Evolutionary conservation across 2,113 vertebrate genomes (phyloP).

Genomic region (Callocephalon fimbriatum): DNA sequence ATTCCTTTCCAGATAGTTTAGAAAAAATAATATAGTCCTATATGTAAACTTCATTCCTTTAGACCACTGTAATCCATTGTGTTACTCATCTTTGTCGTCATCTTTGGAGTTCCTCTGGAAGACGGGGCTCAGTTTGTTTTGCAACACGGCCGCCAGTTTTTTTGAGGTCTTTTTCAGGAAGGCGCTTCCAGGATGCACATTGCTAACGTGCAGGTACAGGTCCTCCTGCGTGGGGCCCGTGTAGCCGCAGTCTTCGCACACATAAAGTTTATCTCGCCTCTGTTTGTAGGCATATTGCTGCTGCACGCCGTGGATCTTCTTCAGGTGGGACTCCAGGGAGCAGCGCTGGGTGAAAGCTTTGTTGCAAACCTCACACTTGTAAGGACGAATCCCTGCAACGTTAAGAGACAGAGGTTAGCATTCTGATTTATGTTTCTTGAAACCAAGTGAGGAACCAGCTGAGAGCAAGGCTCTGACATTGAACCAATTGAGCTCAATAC

Average conservation of each 20-base stretch:
- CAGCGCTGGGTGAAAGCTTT: conserved; percentile 90
- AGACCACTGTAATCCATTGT: background rate
- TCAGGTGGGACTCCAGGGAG: conserved; percentile 86
- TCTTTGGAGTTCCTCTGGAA: conserved; percentile 60
- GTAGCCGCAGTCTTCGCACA: conserved; percentile 88
- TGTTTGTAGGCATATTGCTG: conserved; percentile 88
- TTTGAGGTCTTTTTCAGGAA: conserved; percentile 85
- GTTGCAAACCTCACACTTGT: conserved; percentile 85
- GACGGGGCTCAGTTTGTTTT: conserved; percentile 76
- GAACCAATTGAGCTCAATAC: background rate
- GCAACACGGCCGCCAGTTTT: conserved; percentile 79
- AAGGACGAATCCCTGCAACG: conserved; percentile 82
- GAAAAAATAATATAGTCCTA: conserved; percentile 37
- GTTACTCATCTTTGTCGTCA: conserved; percentile 59
- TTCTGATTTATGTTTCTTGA: fast-evolving
- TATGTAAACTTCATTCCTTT: conserved; percentile 29
- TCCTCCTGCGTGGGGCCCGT: conserved; percentile 84
- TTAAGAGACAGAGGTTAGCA: background rate
- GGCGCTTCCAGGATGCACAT: conserved; percentile 76
- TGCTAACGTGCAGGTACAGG: conserved; percentile 80
- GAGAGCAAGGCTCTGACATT: background rate
- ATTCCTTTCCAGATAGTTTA: background rate
- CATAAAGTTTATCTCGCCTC: conserved; percentile 84
- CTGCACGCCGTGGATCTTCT: conserved; percentile 85
- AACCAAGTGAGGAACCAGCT: background rate